Evolutionary conservation across 2,797 vertebrate genomes (phyloP).

Genomic region (Gorsachius magnificus): DNA sequence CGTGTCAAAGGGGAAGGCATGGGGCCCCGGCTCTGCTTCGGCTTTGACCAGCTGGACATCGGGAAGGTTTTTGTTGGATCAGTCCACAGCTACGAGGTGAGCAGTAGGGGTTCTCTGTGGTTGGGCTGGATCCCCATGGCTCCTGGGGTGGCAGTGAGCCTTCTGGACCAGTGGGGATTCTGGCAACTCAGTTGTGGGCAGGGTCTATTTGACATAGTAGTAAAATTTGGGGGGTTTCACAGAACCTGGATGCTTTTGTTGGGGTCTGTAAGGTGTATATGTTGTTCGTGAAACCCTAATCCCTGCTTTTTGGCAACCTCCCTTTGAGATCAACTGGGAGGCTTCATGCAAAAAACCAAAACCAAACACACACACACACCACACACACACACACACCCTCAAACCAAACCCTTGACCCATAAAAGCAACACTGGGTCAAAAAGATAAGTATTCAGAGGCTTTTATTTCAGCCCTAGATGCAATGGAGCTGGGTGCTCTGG

Average conservation of each 20-base stretch:
- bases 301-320: not conserved
- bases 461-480: not conserved
- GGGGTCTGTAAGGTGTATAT: not conserved
- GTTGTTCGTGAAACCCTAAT: not conserved
- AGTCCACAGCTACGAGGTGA: conserved; percentile 84
- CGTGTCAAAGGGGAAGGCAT: conserved; percentile 81
- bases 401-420: not conserved
- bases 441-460: not conserved
- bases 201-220: fast-evolving
- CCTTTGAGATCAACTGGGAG: not conserved
- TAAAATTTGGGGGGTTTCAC: fast-evolving
- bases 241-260: not conserved
- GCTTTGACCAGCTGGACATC: conserved; percentile 77
- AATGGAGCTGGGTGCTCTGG: not conserved
- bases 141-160: not conserved
- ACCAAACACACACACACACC: too few species aligned
- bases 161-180: not conserved
- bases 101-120: not conserved
- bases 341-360: not conserved
- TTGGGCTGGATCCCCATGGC: not conserved
- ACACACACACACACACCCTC: too few species aligned
- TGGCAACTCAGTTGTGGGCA: not conserved
- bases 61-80: conserved; percentile 80
- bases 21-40: conserved; percentile 81
- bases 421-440: not conserved